Percentiles rank a stretch among this genome's conserved stretches.
phyloP scores from a whole-genome alignment of 1,140 invertebrate species.

The Drosophila orena region DNA sequence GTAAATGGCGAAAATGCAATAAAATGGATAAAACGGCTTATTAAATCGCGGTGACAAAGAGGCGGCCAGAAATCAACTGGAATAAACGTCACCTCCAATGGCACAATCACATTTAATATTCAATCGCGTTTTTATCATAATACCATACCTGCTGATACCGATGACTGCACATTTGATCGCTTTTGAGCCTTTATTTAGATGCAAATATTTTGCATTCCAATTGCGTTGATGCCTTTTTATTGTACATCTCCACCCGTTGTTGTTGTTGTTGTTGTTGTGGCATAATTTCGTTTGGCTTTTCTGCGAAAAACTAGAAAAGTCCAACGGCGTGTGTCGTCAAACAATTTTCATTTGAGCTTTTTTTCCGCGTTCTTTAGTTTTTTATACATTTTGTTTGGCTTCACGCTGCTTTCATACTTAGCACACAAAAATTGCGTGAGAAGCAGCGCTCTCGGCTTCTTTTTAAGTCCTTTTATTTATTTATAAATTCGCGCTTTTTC shows the following conservation, averaged over 20 bases:
- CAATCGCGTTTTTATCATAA: conserved; percentile 1
- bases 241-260: no score
- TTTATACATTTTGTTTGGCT: conserved; percentile 11
- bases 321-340: conserved; percentile 27
- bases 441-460: not conserved
- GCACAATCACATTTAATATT: conserved; percentile 1
- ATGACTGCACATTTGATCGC: conserved; percentile 8
- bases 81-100: not conserved
- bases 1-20: not conserved
- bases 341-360: conserved; percentile 9
- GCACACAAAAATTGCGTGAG: conserved; percentile 3
- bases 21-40: not conserved
- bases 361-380: not conserved
- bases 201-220: conserved; percentile 9
- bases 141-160: conserved; percentile 7
- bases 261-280: not conserved
- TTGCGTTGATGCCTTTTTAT: conserved; percentile 1
- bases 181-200: conserved; percentile 15
- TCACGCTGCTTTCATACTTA: conserved; percentile 24
- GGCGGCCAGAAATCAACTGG: not conserved
- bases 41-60: not conserved
- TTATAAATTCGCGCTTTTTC: conserved; percentile 4
- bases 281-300: not conserved
- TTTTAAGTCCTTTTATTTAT: conserved; percentile 17
- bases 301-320: conserved; percentile 3